phyloP scores from a whole-genome alignment of 2,888 invertebrate genomes.

The Aleiodes alternator region DNA sequence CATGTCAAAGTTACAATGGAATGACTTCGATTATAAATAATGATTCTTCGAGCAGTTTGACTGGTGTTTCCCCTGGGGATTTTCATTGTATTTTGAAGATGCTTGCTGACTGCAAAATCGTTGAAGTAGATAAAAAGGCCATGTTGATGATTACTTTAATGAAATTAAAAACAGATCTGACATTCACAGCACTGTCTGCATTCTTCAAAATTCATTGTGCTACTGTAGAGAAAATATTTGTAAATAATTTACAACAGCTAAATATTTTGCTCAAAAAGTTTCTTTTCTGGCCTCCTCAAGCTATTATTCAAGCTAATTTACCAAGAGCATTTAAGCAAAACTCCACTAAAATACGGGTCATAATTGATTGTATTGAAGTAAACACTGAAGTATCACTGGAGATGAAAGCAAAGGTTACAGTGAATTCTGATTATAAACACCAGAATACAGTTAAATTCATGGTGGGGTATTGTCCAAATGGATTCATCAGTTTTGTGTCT shows the following conservation, averaged over 20 bases:
- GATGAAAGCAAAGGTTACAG: constrained; percentile 50
- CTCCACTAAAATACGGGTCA: constrained; percentile 54
- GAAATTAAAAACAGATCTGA: constrained; percentile 54
- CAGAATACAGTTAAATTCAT: constrained; percentile 55
- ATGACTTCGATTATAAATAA: constrained; percentile 39
- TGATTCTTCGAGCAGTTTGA: constrained; percentile 48
- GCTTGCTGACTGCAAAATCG: constrained; percentile 42
- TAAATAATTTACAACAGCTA: constrained; percentile 40
- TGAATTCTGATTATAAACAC: constrained; percentile 56
- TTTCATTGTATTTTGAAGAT: constrained; percentile 48
- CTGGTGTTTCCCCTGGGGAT: constrained; percentile 47
- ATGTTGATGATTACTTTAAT: constrained; percentile 54
- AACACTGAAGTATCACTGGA: constrained; percentile 53
- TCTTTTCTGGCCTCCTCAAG: constrained; percentile 55
- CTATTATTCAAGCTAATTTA: constrained; percentile 59
- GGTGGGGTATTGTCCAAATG: constrained; percentile 54
- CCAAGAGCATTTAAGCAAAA: constrained; percentile 53
- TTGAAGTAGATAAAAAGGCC: constrained; percentile 35
- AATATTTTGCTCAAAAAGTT: constrained; percentile 48
- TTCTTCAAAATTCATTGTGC: constrained; percentile 51
- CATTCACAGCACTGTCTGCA: constrained; percentile 42
- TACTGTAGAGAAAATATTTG: constrained; percentile 43
- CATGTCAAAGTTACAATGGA: constrained; percentile 42
- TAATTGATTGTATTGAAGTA: constrained; percentile 58
- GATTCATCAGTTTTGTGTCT: constrained; percentile 54